Base-by-base conservation (phyloP, 2,113 vertebrate genomes). In the Calyptommatus sinebrachiatus region DNA sequence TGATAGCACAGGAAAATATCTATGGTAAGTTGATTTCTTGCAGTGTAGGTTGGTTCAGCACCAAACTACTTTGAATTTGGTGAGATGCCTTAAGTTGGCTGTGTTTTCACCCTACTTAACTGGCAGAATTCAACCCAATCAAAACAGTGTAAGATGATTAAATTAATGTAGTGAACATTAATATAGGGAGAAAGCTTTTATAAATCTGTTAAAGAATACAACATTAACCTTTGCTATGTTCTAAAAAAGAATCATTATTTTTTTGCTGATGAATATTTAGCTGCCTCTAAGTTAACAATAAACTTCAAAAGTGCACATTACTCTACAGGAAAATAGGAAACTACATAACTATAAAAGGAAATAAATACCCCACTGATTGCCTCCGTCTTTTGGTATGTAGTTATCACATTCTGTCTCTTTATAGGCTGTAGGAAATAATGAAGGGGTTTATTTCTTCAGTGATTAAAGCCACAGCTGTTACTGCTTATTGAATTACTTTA, bases 391-490 rank as follows among this genome's bases (percentile, higher is more conserved):
- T 83, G 70, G 29, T 87, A 76, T 77, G 86, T 83, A 77, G 86
- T 87, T 90, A 71, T 89, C 85, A 28, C 80, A 86, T 88, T 89
- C 81, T 89, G 73, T 78, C 66, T 90, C 85, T 81, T 84, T 53
- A 11, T 71, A 89, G 90, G 90, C 85, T 88, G 85, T 78, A 85
- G 78, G 57, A 66, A 73, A 86, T 90, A 90, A 91, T 92, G 76
- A 81, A 87, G 90, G 84, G 20, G 79, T 91, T 92, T 88, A 90
- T 92, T 92, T 89, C 89, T 91, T 84, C 79, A 76, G 83, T 89
- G 89, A 90, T 91, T 89, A 91, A 90, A 93, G 84, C 85, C 87
- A 87, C 89, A 92, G 88, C 86, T 93, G 90, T 91, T 92, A 68
- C 29, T 9, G n/a, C 83, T 90, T 91, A 90, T 12, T 87, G 79